Evolutionary conservation across 2,113 vertebrate species (phyloP).

Genomic region (Puffinus mauretanicus): DNA sequence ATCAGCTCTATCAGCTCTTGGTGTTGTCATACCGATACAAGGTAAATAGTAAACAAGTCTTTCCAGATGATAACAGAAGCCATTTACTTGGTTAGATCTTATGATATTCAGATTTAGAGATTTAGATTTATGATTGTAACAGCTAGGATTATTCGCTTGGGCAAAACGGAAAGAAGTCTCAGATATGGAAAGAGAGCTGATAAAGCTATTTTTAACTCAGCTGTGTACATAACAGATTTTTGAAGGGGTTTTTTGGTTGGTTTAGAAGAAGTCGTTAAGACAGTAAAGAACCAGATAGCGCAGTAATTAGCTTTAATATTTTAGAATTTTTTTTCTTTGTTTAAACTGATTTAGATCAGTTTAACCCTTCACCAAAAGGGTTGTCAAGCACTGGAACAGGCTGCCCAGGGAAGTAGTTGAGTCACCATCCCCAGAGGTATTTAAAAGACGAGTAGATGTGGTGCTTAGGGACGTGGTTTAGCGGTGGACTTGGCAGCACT

Average conservation of each 20-base stretch:
- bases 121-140: neutral
- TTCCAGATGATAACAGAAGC: neutral
- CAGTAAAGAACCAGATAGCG: fast-evolving
- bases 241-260: neutral
- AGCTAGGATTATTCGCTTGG: neutral
- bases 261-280: neutral
- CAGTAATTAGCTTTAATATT: neutral
- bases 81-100: neutral
- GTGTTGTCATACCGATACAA: neutral
- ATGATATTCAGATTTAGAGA: neutral
- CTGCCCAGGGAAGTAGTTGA: too few species aligned
- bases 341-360: neutral
- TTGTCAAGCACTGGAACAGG: too few species aligned
- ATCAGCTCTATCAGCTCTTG: neutral
- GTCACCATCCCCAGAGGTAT: too few species aligned
- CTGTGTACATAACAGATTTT: neutral
- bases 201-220: neutral
- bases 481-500: too few species aligned
- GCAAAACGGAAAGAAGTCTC: neutral
- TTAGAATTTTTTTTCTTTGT: neutral
- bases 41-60: neutral
- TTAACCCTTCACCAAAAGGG: too few species aligned
- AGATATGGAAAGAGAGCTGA: neutral
- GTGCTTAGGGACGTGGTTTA: too few species aligned
- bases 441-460: too few species aligned